Conservation (phyloP, 2,113 vertebrate genomes). For the Hystrix cristata region DNA sequence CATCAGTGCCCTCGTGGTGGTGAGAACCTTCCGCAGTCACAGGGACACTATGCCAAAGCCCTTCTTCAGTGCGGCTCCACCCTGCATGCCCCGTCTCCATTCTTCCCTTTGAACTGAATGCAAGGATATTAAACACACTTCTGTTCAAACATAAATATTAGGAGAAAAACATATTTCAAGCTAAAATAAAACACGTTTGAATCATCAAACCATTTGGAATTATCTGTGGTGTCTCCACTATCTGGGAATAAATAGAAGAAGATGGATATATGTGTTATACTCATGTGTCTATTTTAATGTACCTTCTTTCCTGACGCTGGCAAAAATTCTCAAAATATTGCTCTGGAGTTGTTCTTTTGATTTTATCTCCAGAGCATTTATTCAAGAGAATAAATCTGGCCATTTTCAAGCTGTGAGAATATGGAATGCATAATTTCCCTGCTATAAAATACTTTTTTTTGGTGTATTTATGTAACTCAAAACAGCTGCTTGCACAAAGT, state of each 20-base stretch:
- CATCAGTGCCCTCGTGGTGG: not conserved
- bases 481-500: slow-evolving; percentile 81
- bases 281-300: slow-evolving; percentile 62
- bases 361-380: slow-evolving; percentile 76
- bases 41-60: not conserved
- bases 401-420: slow-evolving; percentile 78
- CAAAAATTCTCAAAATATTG: slow-evolving; percentile 73
- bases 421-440: slow-evolving; percentile 80
- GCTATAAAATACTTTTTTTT: slow-evolving; percentile 69
- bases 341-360: slow-evolving; percentile 80
- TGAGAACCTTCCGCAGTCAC: not conserved
- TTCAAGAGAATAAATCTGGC: slow-evolving; percentile 77
- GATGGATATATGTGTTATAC: slow-evolving; percentile 25
- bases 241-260: not conserved
- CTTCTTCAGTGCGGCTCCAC: not conserved
- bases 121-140: slow-evolving; percentile 18
- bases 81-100: not conserved
- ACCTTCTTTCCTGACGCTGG: slow-evolving; percentile 39
- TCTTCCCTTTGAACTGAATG: slow-evolving; percentile 13
- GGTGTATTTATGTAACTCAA: slow-evolving; percentile 81
- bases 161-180: slow-evolving; percentile 21
- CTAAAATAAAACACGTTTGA: not conserved
- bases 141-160: slow-evolving; percentile 41
- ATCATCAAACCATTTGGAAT: slow-evolving; percentile 4
- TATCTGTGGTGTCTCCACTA: not conserved